phyloP scores from a whole-genome alignment of 2,797 vertebrate species.

The Orientallactaga sibirica region DNA sequence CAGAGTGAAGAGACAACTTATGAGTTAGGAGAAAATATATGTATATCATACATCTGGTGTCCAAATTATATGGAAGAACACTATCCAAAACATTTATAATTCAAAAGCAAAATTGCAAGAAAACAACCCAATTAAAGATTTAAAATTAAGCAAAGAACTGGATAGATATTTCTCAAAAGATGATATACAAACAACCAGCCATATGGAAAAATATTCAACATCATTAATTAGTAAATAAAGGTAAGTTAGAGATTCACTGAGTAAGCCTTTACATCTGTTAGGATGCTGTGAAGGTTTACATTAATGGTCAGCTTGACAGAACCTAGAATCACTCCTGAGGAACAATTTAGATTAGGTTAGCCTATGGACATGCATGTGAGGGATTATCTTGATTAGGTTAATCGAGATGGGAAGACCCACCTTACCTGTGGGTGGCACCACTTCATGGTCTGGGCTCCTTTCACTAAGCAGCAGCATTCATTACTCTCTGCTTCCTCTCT shows the following conservation, averaged over 20 bases:
- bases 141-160: background rate
- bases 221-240: background rate
- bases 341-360: no score
- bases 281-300: background rate
- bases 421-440: no score
- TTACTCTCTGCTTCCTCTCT: no score
- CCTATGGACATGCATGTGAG: no score
- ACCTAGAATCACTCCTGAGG: no score
- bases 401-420: no score
- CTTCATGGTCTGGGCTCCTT: no score
- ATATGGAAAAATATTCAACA: background rate
- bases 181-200: background rate
- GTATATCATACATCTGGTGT: background rate
- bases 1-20: background rate
- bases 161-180: background rate
- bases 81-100: background rate
- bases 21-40: background rate
- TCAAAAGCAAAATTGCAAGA: background rate
- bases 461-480: no score
- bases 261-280: background rate
- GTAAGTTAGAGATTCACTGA: background rate
- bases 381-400: no score
- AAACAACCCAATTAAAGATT: conserved; percentile 10
- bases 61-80: no score
- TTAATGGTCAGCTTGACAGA: no score